phyloP scores from a whole-genome alignment of 2,888 invertebrate species.

The Nineta flava region DNA sequence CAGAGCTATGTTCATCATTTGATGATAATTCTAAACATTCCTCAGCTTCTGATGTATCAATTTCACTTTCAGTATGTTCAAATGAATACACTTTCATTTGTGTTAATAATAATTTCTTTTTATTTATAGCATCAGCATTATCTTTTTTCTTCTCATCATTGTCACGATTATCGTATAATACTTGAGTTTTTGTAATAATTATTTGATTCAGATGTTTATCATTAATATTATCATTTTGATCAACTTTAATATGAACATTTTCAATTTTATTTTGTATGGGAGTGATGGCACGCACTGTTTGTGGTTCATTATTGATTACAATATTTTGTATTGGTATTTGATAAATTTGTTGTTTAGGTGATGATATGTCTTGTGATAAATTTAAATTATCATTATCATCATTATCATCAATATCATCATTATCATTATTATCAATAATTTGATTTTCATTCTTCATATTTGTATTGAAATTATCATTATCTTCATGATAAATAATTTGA shows the following conservation, averaged over 20 bases:
- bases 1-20: constrained; percentile 20
- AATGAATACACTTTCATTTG: background rate
- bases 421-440: background rate
- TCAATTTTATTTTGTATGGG: background rate
- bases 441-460: background rate
- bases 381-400: background rate
- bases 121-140: background rate
- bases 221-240: background rate
- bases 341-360: too few relatives aligned
- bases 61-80: constrained; percentile 2
- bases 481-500: background rate
- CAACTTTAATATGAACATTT: background rate
- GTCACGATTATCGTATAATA: background rate
- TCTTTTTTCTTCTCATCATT: background rate
- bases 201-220: background rate
- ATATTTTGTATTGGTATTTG: too few relatives aligned
- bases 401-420: background rate
- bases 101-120: background rate
- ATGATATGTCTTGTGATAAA: too few relatives aligned
- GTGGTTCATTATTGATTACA: background rate
- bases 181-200: background rate
- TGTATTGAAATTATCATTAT: background rate
- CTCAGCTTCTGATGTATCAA: constrained; percentile 17
- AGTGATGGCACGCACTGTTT: background rate
- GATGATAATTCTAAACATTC: constrained; percentile 22